These are phyloP conservation scores for Barypeithes pellucidus DNA, from an alignment of 2,888 invertebrate genomes.

Conservation along the genomic window DNA sequence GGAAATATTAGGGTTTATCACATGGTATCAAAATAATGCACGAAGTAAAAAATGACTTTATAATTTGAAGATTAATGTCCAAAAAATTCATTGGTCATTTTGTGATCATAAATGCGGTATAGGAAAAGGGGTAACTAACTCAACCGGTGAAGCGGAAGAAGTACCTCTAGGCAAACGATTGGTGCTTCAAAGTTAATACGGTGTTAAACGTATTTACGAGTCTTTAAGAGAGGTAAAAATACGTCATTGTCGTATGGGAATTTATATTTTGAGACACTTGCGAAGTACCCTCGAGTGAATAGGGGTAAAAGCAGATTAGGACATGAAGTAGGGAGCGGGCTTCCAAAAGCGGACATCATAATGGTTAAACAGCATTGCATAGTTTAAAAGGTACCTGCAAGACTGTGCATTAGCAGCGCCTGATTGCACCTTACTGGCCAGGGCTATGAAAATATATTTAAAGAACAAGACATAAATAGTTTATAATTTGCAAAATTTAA, in stretches of 20 bases:
- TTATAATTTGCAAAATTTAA: background rate
- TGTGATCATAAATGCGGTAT: slow-evolving; percentile 15
- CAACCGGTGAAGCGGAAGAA: slow-evolving; percentile 16
- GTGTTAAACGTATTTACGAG: slow-evolving; percentile 23
- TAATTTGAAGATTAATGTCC: slow-evolving; percentile 28
- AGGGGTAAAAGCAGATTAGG: slow-evolving; percentile 39
- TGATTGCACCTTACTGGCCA: background rate
- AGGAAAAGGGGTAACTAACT: slow-evolving; percentile 11
- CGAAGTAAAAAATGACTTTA: background rate
- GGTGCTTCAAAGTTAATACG: slow-evolving; percentile 18
- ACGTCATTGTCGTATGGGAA: slow-evolving; percentile 24
- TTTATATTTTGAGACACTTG: slow-evolving; percentile 30
- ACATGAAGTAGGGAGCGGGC: slow-evolving; percentile 31
- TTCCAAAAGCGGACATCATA: slow-evolving; percentile 9
- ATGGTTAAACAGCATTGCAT: slow-evolving; percentile 7
- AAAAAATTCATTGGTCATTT: slow-evolving; percentile 27
- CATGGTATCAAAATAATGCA: background rate
- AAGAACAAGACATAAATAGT: too few relatives aligned
- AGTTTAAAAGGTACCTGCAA: background rate
- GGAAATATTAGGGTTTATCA: background rate
- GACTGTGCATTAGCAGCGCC: background rate
- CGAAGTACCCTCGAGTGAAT: slow-evolving; percentile 33
- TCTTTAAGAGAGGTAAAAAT: slow-evolving; percentile 36
- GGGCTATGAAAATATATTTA: background rate
- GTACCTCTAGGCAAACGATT: slow-evolving; percentile 2